phyloP scores from a whole-genome alignment of 2,888 invertebrate genomes.

The Lithophane ornitopus region DNA sequence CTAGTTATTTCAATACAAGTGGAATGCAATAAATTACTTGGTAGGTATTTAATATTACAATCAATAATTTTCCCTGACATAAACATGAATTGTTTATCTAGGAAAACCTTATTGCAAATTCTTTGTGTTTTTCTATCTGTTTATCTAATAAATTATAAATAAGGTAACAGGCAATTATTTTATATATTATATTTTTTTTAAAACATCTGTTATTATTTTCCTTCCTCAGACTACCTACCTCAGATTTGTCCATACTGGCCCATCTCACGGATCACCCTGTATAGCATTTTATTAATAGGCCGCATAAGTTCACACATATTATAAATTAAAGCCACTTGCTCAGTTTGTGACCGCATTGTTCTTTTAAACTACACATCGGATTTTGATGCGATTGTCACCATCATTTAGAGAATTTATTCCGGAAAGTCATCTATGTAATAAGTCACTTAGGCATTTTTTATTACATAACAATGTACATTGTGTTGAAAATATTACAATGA shows the following conservation, averaged over 20 bases:
- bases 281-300: neutral
- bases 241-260: neutral
- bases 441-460: too few relatives aligned
- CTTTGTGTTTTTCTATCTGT: neutral
- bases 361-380: too few relatives aligned
- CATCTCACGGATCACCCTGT: neutral
- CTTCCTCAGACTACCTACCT: neutral
- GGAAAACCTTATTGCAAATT: neutral
- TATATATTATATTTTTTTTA: too few relatives aligned
- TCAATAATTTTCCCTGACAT: neutral
- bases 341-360: too few relatives aligned
- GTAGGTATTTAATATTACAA: neutral
- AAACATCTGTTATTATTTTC: neutral
- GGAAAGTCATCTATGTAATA: too few relatives aligned
- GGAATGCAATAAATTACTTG: neutral
- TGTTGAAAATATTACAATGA: neutral
- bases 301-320: neutral
- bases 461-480: neutral
- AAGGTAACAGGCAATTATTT: neutral
- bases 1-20: neutral
- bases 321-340: neutral
- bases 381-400: too few relatives aligned
- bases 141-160: neutral
- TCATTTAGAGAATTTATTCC: too few relatives aligned
- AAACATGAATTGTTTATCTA: neutral